Conservation (phyloP, 2,113 vertebrate species). For the Hyla sarda region DNA sequence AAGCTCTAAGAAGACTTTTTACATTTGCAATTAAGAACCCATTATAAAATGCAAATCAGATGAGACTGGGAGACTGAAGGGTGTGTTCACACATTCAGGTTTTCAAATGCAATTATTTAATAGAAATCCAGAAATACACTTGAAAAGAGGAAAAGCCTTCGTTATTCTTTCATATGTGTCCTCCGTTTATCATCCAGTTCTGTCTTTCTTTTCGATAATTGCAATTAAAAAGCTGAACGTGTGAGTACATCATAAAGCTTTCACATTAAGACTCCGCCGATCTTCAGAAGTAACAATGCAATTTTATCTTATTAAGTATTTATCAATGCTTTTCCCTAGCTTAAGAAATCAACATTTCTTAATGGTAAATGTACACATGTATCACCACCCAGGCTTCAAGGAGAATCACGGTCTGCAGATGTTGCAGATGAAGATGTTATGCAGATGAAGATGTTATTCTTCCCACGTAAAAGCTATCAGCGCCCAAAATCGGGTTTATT, state of each 20-base stretch:
- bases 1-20: slow-evolving; percentile 25
- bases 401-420: background rate
- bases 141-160: too few relatives aligned
- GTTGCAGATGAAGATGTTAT: background rate
- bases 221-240: too few relatives aligned
- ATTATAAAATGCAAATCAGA: slow-evolving; percentile 48
- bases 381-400: background rate
- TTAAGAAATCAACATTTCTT: slow-evolving; percentile 31
- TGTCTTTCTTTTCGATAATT: too few relatives aligned
- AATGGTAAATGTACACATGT: background rate
- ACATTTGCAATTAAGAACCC: slow-evolving; percentile 47
- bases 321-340: background rate
- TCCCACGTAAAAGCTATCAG: background rate
- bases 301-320: slow-evolving; percentile 44
- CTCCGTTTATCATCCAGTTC: too few relatives aligned
- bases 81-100: too few relatives aligned
- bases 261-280: slow-evolving; percentile 27
- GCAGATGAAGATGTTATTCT: background rate
- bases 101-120: too few relatives aligned
- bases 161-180: too few relatives aligned
- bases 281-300: slow-evolving; percentile 33
- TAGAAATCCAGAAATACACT: too few relatives aligned
- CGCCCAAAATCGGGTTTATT: background rate
- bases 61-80: slow-evolving; percentile 20
- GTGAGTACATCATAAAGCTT: too few relatives aligned